A percentile compares a stretch with the other conserved stretches of the same genome.
phyloP scores from a whole-genome alignment of 2,113 vertebrate species.

The Takifugu flavidus region DNA sequence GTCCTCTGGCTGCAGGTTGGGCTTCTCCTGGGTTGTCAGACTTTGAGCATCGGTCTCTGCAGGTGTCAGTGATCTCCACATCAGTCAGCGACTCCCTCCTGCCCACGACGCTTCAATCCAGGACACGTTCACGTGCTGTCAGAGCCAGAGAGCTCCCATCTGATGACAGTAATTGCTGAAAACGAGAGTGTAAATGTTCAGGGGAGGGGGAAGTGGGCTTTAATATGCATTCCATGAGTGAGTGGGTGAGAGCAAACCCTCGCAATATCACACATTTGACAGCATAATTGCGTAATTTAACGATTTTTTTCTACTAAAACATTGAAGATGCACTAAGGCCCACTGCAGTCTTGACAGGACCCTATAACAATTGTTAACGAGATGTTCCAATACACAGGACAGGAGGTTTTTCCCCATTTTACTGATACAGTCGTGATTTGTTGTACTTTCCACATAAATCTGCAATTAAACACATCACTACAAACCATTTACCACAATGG shows the following conservation, averaged over 20 bases:
- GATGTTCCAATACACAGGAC: not conserved
- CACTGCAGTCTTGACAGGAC: not conserved
- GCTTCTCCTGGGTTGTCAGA: slow-evolving; percentile 51
- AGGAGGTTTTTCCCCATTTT: not conserved
- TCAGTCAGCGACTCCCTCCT: slow-evolving; percentile 52
- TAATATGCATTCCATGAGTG: slow-evolving; percentile 3
- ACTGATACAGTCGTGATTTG: slow-evolving; percentile 1
- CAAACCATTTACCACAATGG: not conserved
- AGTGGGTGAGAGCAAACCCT: not conserved
- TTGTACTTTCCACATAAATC: slow-evolving; percentile 7
- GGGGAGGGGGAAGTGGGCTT: slow-evolving; percentile 3
- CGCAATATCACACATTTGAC: no score
- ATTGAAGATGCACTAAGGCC: no score
- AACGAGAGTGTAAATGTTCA: slow-evolving; percentile 23
- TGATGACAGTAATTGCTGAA: slow-evolving; percentile 42
- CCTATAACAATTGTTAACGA: not conserved
- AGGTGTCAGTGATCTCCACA: slow-evolving; percentile 32
- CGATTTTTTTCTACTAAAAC: no score
- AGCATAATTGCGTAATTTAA: no score
- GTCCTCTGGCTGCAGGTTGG: slow-evolving; percentile 43
- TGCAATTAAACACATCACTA: slow-evolving; percentile 11
- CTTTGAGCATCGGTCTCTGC: slow-evolving; percentile 68
- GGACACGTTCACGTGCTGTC: slow-evolving; percentile 64
- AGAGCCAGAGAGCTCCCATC: slow-evolving; percentile 58
- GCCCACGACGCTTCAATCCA: slow-evolving; percentile 49